phyloP scores from a whole-genome alignment of 2,888 invertebrate species.

The Melanophora roralis region DNA sequence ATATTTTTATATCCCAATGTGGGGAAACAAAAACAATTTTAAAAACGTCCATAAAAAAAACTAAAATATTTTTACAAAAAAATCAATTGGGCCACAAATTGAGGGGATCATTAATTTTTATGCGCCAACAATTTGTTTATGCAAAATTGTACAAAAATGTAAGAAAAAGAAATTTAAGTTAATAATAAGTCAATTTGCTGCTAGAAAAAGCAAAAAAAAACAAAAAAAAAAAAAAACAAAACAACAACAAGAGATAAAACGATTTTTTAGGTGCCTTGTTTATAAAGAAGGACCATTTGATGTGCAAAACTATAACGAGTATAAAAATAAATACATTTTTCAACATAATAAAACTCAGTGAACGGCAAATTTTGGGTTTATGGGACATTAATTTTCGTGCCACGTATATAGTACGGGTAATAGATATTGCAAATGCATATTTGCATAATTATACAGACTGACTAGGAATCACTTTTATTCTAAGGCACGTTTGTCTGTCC shows the following conservation, averaged over 20 bases:
- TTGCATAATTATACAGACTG: no score
- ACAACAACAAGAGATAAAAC: neutral
- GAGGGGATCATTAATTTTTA: constrained; percentile 33
- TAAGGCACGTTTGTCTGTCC: no score
- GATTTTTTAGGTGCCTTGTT: neutral
- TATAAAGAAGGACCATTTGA: neutral
- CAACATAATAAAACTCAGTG: no score
- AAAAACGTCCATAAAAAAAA: constrained; percentile 17
- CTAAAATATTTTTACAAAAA: constrained; percentile 25
- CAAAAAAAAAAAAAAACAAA: neutral
- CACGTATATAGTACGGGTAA: no score
- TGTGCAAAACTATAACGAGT: neutral
- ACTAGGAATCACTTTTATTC: no score
- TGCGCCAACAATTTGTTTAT: neutral
- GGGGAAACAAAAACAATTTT: neutral
- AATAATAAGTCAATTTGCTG: constrained; percentile 8
- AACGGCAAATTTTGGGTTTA: no score
- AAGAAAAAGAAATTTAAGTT: constrained; percentile 8
- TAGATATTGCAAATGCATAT: no score
- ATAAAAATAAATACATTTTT: no score
- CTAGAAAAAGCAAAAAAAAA: neutral
- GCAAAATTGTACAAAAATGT: neutral
- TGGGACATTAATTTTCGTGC: no score
- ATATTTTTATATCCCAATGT: neutral
- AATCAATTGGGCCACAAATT: constrained; percentile 50